phyloP scores from a whole-genome alignment of 2,797 vertebrate genomes.

The Semotilus atromaculatus region DNA sequence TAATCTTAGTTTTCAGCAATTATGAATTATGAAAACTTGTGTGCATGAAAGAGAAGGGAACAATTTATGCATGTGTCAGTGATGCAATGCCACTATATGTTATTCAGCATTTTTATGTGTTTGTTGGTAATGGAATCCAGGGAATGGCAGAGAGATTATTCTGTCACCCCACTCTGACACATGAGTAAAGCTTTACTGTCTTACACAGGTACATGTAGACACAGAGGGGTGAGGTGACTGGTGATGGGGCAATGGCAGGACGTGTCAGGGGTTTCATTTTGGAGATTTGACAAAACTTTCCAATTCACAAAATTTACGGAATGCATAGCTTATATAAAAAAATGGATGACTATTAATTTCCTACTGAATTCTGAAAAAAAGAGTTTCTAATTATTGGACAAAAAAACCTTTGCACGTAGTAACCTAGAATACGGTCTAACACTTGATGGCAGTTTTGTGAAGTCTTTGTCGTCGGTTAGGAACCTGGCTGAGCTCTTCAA shows the following conservation, averaged over 20 bases:
- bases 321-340: too few relatives aligned
- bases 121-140: slow-evolving; percentile 74
- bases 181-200: slow-evolving; percentile 59
- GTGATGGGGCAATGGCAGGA: neutral
- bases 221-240: neutral
- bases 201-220: slow-evolving; percentile 5
- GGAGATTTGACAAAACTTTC: neutral
- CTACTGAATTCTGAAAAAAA: too few relatives aligned
- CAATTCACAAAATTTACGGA: too few relatives aligned
- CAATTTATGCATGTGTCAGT: slow-evolving; percentile 70
- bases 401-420: too few relatives aligned
- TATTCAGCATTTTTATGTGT: slow-evolving; percentile 75
- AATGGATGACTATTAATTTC: too few relatives aligned
- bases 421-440: too few relatives aligned
- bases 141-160: slow-evolving; percentile 68
- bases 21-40: neutral
- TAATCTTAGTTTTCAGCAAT: neutral
- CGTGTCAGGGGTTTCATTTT: neutral
- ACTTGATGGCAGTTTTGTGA: too few relatives aligned
- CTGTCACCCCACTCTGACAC: slow-evolving; percentile 72
- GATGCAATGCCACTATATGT: slow-evolving; percentile 69
- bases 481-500: too few relatives aligned
- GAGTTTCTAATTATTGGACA: too few relatives aligned
- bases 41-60: slow-evolving; percentile 48
- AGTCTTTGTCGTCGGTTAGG: too few relatives aligned